Base-by-base conservation (phyloP, 2,888 invertebrate species). In the Sphinx pinastri region DNA sequence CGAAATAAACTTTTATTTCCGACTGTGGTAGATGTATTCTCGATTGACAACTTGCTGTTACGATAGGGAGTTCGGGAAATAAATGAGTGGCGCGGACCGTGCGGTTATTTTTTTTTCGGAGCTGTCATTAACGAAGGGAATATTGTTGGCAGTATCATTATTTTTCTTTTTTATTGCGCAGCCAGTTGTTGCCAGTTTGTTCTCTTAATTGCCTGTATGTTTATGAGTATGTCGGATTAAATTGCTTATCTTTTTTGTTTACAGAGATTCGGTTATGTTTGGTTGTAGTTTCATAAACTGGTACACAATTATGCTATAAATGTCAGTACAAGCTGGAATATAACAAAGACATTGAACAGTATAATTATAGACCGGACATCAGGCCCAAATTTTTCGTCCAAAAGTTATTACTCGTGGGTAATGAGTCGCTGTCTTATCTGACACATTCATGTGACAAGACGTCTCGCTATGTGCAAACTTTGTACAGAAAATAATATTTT, bases 1-100 rank as follows among this genome's bases (percentile, higher is more conserved):
- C 67, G 70, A 78, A 78, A 72, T 72, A 68, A 71, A 71, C 71
- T 76, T 74, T 71, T 79, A 74, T 66, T 31, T 45, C 8, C n/a
- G 38, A 19, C 11, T 4, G 13, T 54, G 71, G 71, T 72, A 74
- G 57, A 71, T 72, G 10, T 72, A 16, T 66, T 78, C 70, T 72
- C 68, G 67, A 74, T 72, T 72, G 71, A 54, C 55, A 51, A 13
- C 45, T 5, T 45, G 19, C 47, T 16, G 60, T 38, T 45, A 14
- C 13, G 51, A 52, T 38, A 14, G 51, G 16, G 51, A 51, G 14
- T 58, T 51, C 38, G 47, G 38, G 16, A 49, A 58, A 59, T 45
- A 63, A 69, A 68, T 68, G 68, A 68, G 68, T 68, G 47, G 31
- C 54, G 52, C 60, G 60, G 60, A 47, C 47, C 0, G 52, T 54